Base-by-base conservation (phyloP, 1,140 invertebrate genomes). In the Bombus soroeensis region DNA sequence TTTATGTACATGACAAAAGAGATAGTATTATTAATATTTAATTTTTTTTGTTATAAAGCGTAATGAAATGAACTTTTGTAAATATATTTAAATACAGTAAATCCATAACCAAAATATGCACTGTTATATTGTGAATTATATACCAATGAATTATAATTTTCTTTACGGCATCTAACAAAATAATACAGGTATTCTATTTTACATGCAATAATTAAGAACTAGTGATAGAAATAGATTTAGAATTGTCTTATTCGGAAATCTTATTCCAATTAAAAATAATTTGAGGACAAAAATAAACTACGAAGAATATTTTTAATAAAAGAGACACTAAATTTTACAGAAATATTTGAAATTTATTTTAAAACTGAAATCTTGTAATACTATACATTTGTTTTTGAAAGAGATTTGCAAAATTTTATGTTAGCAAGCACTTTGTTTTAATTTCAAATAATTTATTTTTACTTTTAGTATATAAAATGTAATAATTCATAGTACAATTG, bases 61-160 rank as follows among this genome's bases (percentile, higher is more conserved):
- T 80, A 80, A 57, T 71, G 25, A 80, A 70, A 80, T 4, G 47
- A 53, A 80, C 22, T 15, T 80, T 80, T 80, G 66, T 80, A 71
- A 53, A 80, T 80, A 80, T 80, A 80, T 80, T 80, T 80, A 80
- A 80, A 80, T 80, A 80, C 34, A 80, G 25, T 71, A 53, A 37
- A 80, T 71, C 12, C 28, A 64, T 78, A 78, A 78, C 57, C 43
- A 80, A 80, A 70, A 13, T 22, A 57, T 28, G 18, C 47, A 71
- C 43, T 80, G 39, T 70, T 80, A 53, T 71, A 80, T 70, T 41
- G 32, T 12, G 41, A 25, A 18, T 53, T 53, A 22, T 41, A 32
- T 25, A 64, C 39, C 75, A 79, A 66, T 80, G 25, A 80, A 12
- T 80, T n/a, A 80, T 18, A n/a, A 9, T 47, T 71, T 39, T 80